Evolutionary conservation across 2,797 vertebrate species (phyloP).

Genomic region (Acomys russatus): DNA sequence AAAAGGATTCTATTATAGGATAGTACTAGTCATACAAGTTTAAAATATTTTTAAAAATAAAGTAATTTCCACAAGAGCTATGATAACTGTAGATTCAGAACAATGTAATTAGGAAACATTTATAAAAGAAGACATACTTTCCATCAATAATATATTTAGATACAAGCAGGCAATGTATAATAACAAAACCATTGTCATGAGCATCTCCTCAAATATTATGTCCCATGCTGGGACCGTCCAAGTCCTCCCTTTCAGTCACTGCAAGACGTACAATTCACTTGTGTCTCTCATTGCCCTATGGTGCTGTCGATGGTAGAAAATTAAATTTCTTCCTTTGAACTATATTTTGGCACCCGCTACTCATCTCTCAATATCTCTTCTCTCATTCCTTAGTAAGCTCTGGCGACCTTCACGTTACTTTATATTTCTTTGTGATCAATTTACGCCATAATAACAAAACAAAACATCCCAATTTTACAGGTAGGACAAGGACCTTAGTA

Average conservation of each 20-base stretch:
- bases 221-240: not conserved
- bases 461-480: not conserved
- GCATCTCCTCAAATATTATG: not conserved
- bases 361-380: not conserved
- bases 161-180: not conserved
- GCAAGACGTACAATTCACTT: not conserved
- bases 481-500: not conserved
- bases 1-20: slow-evolving; percentile 79
- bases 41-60: slow-evolving; percentile 81
- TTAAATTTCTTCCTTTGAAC: not conserved
- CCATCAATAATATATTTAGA: not conserved
- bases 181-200: not conserved
- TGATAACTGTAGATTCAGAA: not conserved
- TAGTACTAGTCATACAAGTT: slow-evolving; percentile 78
- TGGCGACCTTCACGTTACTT: not conserved
- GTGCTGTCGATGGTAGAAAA: not conserved
- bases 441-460: not conserved
- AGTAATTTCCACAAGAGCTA: slow-evolving; percentile 61
- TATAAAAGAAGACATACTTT: not conserved
- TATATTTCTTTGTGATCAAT: not conserved
- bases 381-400: not conserved
- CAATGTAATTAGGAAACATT: slow-evolving; percentile 36
- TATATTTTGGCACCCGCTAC: not conserved
- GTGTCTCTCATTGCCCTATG: not conserved
- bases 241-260: not conserved